Evolutionary conservation across 1,140 invertebrate genomes (phyloP), one percentile per base, ranked within the genome.

Genomic region (Drosophila repleta): DNA sequence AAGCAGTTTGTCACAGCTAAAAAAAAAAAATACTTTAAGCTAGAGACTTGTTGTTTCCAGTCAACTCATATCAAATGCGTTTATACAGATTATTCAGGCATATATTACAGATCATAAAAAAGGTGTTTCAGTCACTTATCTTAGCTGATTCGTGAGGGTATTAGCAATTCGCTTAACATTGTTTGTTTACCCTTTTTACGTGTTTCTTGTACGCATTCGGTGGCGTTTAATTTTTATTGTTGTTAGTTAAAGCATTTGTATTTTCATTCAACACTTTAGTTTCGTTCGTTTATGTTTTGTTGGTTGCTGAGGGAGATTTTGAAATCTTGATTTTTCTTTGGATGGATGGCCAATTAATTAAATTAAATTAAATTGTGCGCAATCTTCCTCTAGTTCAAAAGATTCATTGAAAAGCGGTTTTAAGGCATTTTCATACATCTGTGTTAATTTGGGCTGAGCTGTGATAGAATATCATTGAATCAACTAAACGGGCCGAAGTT

Each of bases 321-420:
- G 68, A 65, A 66, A 71, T 66, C 53, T 26, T 18, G 56, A 49
- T 43, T 68, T 67, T 67, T 67, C 64, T 73, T 56, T 41, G 10
- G 13, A 15, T 17, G n/a, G n/a, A n/a, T 10, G 45, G 46, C 46
- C 52, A 20, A n/a, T n/a, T n/a, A 72, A 67, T 66, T 20, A 74
- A 64, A 84, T 76, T 85, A 58, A 84, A 76, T 76, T 79, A 69
- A 79, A 79, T 70, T 51, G 51, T 52, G 51, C 67, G 51, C 49
- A 21, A 53, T 65, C 62, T 26, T 41, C 20, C 11, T 29, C 6
- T 29, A 6, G 6, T 24, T 24, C 24, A 29, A 6, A 20, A 35
- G 18, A 39, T 65, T 52, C 26, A 65, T 45, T 41, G 32, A 56
- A 51, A 66, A 60, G 46, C 64, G 10, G 51, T 24, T 65, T 64